Base-by-base conservation (phyloP, 1,140 invertebrate genomes). In the Ips nitidus region DNA sequence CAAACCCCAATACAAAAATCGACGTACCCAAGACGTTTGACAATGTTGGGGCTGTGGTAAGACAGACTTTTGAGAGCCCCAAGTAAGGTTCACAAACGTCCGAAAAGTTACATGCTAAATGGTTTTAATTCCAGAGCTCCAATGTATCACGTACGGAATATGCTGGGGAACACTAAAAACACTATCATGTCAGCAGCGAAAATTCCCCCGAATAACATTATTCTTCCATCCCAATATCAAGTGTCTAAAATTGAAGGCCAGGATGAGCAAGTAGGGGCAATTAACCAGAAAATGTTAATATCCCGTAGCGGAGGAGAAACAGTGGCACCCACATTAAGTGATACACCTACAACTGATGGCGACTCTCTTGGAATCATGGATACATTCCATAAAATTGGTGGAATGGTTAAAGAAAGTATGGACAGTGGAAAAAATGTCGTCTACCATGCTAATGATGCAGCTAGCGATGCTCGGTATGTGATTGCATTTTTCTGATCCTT, bases 171-270 rank as follows among this genome's bases (percentile, higher is more conserved):
- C 4, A 62, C 73, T 3, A 76, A 76, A 69, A 74, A 80, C 62
- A 73, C 73, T 1, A 65, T 78, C 43, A 50, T 79, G 53, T 75
- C 78, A 4, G 72, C 74, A 0, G 67, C 77, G 45, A 76, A 72
- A 67, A 74, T 79, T n/a, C 73, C 74, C 8, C 77, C 78, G 37
- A 75, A 76, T 61, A 75, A 79, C 66, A 47, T 80, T 22, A 57
- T 80, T 4, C 67, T 79, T 4, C 79, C 79, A 3, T 75, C 78
- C 0, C 45, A 76, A 58, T 80, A 80, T 59, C 72, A 76, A 53
- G 77, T 80, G 22, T 66, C 56, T 38, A 38, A 42, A 58, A 36
- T 52, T 2, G 22, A 60, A 3, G 47, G 40, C 41, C 6, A 61
- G 7, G 50, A 41, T 55, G 40, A 40, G 4, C 22, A 36, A 65